Conservation (phyloP, 2,113 vertebrate genomes). For the Lethenteron camtschaticum region DNA sequence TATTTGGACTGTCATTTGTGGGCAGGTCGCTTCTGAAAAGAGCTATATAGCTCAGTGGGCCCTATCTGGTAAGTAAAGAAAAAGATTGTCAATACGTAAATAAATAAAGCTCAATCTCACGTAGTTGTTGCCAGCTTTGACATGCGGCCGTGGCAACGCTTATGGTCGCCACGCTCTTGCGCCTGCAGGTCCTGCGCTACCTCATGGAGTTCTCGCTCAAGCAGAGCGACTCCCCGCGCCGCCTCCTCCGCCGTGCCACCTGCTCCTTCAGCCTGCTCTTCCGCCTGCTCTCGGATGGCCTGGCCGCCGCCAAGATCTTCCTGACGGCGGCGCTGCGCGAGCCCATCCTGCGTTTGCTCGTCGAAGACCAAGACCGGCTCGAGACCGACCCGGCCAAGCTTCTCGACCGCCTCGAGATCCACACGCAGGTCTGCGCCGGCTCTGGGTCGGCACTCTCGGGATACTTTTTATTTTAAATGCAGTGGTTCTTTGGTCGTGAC, state of each 20-base stretch:
- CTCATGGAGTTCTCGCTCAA: slow-evolving; percentile 88
- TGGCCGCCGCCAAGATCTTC: slow-evolving; percentile 91
- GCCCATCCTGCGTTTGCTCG: slow-evolving; percentile 95
- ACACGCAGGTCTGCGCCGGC: neutral
- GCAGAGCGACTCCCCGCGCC: slow-evolving; percentile 75
- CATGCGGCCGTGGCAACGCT: no score
- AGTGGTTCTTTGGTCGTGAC: no score
- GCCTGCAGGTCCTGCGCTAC: slow-evolving; percentile 79
- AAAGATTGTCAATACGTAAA: no score
- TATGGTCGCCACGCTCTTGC: slow-evolving; percentile 21
- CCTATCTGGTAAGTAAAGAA: no score
- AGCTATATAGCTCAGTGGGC: no score
- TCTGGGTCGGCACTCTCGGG: no score
- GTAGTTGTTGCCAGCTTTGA: no score
- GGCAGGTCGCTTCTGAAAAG: no score
- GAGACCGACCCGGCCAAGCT: slow-evolving; percentile 78
- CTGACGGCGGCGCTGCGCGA: slow-evolving; percentile 91
- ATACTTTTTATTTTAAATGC: no score
- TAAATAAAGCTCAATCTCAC: no score
- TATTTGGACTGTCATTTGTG: no score
- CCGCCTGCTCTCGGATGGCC: slow-evolving; percentile 87
- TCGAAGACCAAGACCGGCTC: slow-evolving; percentile 90
- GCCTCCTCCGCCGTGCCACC: slow-evolving; percentile 62
- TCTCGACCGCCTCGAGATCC: slow-evolving; percentile 44
- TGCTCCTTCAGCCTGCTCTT: slow-evolving; percentile 96